phyloP scores from a whole-genome alignment of 2,888 invertebrate genomes.

The Pelosia muscerda region DNA sequence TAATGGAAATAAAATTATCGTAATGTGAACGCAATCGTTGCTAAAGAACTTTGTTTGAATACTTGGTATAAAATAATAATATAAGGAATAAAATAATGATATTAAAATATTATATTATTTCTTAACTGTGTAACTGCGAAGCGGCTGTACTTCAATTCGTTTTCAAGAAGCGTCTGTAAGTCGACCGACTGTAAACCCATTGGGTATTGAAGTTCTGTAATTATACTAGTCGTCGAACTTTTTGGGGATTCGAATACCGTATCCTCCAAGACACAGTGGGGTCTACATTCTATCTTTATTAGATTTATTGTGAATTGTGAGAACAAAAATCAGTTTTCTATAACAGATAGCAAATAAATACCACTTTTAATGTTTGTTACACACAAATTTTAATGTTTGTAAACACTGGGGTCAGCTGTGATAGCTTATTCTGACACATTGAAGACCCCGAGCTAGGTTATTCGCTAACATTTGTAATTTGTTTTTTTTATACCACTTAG shows the following conservation, averaged over 20 bases:
- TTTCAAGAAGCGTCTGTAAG: no score
- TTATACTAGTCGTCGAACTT: no score
- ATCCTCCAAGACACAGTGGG: no score
- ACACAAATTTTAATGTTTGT: neutral
- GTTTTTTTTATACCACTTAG: no score
- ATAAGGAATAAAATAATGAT: neutral
- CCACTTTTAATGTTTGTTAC: neutral
- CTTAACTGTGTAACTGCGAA: neutral
- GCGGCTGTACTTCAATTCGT: no score
- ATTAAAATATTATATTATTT: neutral
- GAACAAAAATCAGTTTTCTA: neutral
- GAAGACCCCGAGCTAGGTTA: neutral
- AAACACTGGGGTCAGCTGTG: neutral
- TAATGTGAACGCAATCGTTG: neutral
- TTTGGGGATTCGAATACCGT: no score
- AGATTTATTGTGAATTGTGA: neutral
- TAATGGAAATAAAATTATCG: slow-evolving; percentile 3
- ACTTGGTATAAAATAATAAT: neutral
- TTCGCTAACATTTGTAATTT: neutral
- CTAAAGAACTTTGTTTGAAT: neutral
- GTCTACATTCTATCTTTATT: no score
- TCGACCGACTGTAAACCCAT: no score
- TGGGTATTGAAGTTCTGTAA: no score
- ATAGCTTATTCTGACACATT: neutral
- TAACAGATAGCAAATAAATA: neutral